Conservation (phyloP, 2,888 invertebrate species). For the Caenorhabditis japonica region DNA sequence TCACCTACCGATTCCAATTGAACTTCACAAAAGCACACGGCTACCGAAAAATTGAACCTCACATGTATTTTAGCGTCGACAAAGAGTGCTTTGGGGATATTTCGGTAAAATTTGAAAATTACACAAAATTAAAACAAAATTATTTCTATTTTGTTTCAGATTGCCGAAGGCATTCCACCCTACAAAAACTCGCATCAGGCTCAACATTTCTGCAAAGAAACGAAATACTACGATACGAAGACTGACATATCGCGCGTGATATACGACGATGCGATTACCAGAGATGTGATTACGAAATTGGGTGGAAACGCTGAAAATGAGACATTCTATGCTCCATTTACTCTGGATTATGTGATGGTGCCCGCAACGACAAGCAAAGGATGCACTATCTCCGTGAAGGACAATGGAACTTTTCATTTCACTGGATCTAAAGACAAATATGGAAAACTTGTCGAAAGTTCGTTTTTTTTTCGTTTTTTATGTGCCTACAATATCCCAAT, state of each 20-base stretch:
- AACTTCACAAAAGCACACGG: constrained; percentile 54
- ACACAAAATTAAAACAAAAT: no score
- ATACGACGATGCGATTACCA: constrained; percentile 42
- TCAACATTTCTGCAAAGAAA: constrained; percentile 64
- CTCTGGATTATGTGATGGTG: constrained; percentile 35
- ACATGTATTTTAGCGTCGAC: not conserved
- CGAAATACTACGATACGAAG: constrained; percentile 58
- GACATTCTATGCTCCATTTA: constrained; percentile 53
- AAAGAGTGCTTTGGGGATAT: constrained; percentile 53
- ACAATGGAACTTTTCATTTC: constrained; percentile 19
- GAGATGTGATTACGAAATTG: constrained; percentile 11
- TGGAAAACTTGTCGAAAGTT: not conserved
- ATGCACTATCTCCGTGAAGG: constrained; percentile 22
- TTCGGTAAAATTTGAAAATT: constrained; percentile 29
- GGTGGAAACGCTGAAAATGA: not conserved
- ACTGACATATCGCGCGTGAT: constrained; percentile 42
- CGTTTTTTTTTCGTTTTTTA: no score
- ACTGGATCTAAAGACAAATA: not conserved
- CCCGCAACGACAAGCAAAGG: constrained; percentile 13
- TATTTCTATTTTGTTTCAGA: no score
- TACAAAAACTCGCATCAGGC: constrained; percentile 6
- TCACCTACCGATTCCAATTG: constrained; percentile 66
- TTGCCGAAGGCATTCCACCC: constrained; percentile 42
- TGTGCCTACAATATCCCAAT: no score
- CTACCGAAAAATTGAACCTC: not conserved